Percentiles rank a stretch among this genome's conserved stretches.
phyloP scores from a whole-genome alignment of 2,888 invertebrate genomes.

The Cosmia pyralina region DNA sequence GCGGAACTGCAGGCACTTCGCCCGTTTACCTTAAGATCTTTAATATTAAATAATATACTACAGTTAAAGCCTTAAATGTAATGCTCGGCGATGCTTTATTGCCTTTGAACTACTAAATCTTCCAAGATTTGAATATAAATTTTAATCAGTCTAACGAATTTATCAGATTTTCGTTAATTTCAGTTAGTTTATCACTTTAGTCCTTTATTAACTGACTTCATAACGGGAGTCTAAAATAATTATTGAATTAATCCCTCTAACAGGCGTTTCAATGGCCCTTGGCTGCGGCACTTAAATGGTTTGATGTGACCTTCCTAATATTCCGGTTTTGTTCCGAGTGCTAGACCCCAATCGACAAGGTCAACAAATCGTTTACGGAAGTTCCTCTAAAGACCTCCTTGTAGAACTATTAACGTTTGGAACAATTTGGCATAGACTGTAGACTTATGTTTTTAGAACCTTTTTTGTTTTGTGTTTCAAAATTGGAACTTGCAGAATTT shows the following conservation, averaged over 20 bases:
- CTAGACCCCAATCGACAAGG: slow-evolving; percentile 63
- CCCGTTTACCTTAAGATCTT: slow-evolving; percentile 90
- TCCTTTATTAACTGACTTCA: slow-evolving; percentile 44
- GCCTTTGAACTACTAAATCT: slow-evolving; percentile 60
- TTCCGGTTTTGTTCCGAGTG: slow-evolving; percentile 64
- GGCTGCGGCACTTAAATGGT: slow-evolving; percentile 48
- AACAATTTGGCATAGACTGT: slow-evolving; percentile 10
- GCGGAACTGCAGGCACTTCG: slow-evolving; percentile 88
- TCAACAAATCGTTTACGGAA: slow-evolving; percentile 64
- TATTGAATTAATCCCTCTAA: slow-evolving; percentile 43
- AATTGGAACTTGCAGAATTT: not conserved
- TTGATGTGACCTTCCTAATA: slow-evolving; percentile 59
- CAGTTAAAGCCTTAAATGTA: slow-evolving; percentile 85
- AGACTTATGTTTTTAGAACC: not conserved
- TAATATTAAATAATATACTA: slow-evolving; percentile 90
- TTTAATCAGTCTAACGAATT: slow-evolving; percentile 45
- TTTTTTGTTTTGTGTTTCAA: not conserved
- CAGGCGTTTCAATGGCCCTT: slow-evolving; percentile 38
- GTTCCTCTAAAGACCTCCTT: slow-evolving; percentile 54
- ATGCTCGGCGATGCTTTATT: slow-evolving; percentile 79
- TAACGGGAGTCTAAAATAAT: slow-evolving; percentile 45
- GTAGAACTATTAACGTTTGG: slow-evolving; percentile 22
- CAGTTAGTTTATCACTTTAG: slow-evolving; percentile 31
- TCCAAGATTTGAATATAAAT: slow-evolving; percentile 54
- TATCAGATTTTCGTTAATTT: slow-evolving; percentile 52